A percentile compares a stretch with the other conserved stretches of the same genome.
phyloP scores from a whole-genome alignment of 1,140 invertebrate genomes.

The Orussus abietinus region DNA sequence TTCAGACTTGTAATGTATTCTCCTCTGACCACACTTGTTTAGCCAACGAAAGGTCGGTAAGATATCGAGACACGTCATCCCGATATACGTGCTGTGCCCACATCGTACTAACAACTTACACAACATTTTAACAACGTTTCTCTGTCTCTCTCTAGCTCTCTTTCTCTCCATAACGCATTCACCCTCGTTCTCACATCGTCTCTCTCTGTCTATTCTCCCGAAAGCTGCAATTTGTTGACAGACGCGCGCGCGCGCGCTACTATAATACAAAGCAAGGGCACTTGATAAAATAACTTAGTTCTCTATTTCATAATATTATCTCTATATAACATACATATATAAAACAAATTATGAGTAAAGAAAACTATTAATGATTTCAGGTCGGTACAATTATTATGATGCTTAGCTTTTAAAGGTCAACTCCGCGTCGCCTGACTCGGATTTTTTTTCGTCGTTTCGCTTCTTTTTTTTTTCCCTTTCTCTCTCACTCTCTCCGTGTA shows the following conservation, averaged over 20 bases:
- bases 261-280: conserved; percentile 56
- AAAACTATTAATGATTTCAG: conserved; percentile 45
- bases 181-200: conserved; percentile 17
- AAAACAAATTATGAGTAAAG: conserved; percentile 51
- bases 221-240: conserved; percentile 48
- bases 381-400: conserved; percentile 41
- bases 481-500: too few relatives aligned
- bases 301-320: conserved; percentile 53
- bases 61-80: conserved; percentile 23
- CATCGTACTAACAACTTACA: conserved; percentile 39
- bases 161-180: conserved; percentile 30
- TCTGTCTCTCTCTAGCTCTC: conserved; percentile 18
- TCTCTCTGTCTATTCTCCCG: conserved; percentile 22
- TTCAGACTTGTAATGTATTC: conserved; percentile 51
- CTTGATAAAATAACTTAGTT: conserved; percentile 55
- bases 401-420: conserved; percentile 34
- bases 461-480: too few relatives aligned
- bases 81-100: conserved; percentile 34
- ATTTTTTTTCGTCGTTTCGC: too few relatives aligned
- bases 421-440: too few relatives aligned
- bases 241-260: conserved; percentile 42
- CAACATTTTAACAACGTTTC: conserved; percentile 40
- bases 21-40: conserved; percentile 42
- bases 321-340: conserved; percentile 52
- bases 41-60: conserved; percentile 39